Percentiles rank a stretch among this genome's conserved stretches.
phyloP scores from a whole-genome alignment of 2,888 invertebrate species.

The Trichopoda pennipes region DNA sequence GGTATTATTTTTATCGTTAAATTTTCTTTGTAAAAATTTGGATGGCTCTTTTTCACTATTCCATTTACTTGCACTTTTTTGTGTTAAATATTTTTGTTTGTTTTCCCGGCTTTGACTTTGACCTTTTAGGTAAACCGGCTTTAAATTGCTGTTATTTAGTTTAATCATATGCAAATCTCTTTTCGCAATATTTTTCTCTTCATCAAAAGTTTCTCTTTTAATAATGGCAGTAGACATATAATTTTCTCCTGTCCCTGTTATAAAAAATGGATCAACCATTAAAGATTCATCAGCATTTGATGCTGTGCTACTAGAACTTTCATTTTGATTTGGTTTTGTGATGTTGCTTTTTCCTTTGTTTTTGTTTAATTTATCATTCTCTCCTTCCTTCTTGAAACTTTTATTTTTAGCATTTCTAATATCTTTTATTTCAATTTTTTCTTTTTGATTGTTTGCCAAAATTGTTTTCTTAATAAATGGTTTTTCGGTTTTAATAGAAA shows the following conservation, averaged over 20 bases:
- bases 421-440: neutral
- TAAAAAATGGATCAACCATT: constrained; percentile 78
- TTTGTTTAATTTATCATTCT: neutral
- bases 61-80: constrained; percentile 14
- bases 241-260: constrained; percentile 78
- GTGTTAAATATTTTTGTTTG: constrained; percentile 13
- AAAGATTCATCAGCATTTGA: constrained; percentile 62
- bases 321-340: neutral
- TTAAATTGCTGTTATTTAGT: constrained; percentile 47
- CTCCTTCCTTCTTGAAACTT: neutral
- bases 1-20: neutral
- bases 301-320: constrained; percentile 26
- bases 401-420: neutral
- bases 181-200: constrained; percentile 29
- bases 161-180: constrained; percentile 67
- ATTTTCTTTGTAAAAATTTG: constrained; percentile 5
- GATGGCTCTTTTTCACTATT: neutral
- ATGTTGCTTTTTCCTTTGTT: neutral
- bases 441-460: neutral
- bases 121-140: constrained; percentile 59
- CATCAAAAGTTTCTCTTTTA: constrained; percentile 4
- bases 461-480: neutral
- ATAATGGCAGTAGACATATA: constrained; percentile 77
- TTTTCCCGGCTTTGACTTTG: neutral
- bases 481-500: constrained; percentile 10